Conservation (phyloP, 2,113 vertebrate species). For the Lutjanus erythropterus region DNA sequence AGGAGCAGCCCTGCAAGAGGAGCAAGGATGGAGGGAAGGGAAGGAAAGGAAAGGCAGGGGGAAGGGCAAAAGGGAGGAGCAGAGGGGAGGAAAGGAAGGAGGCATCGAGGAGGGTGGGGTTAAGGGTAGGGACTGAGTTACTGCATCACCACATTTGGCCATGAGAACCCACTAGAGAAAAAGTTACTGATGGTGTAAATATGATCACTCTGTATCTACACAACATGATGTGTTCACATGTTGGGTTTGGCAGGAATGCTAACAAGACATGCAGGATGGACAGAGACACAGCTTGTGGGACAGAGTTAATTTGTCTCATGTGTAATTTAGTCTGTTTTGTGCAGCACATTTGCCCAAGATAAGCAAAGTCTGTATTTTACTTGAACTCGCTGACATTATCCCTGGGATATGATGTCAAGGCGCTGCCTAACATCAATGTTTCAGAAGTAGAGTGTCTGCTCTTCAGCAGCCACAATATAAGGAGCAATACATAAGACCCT, state of each 20-base stretch:
- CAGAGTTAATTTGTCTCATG: conserved; percentile 13
- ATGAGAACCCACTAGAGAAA: conserved; percentile 65
- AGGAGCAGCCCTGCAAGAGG: conserved; percentile 86
- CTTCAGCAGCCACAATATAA: no score
- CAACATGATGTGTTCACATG: conserved; percentile 39
- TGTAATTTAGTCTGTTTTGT: no score
- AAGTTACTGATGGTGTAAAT: conserved; percentile 44
- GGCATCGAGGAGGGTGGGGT: conserved; percentile 33
- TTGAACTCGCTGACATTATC: no score
- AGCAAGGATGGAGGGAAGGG: conserved; percentile 75
- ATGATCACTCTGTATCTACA: conserved; percentile 43
- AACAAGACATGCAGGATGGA: conserved; percentile 51
- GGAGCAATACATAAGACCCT: no score
- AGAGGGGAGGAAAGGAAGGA: conserved; percentile 46
- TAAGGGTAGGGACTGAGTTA: conserved; percentile 75
- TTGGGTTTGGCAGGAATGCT: conserved; percentile 47
- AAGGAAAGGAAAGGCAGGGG: conserved; percentile 6
- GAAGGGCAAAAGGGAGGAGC: conserved; percentile 48
- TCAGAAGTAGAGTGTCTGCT: no score
- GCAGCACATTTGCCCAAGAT: no score
- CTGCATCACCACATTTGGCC: conserved; percentile 71
- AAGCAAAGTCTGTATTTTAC: no score
- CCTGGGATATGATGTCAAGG: no score
- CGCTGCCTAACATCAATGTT: no score
- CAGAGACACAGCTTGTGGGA: conserved; percentile 44